Evolutionary conservation across 1,140 invertebrate genomes (phyloP).

Genomic region (Galendromus occidentalis): DNA sequence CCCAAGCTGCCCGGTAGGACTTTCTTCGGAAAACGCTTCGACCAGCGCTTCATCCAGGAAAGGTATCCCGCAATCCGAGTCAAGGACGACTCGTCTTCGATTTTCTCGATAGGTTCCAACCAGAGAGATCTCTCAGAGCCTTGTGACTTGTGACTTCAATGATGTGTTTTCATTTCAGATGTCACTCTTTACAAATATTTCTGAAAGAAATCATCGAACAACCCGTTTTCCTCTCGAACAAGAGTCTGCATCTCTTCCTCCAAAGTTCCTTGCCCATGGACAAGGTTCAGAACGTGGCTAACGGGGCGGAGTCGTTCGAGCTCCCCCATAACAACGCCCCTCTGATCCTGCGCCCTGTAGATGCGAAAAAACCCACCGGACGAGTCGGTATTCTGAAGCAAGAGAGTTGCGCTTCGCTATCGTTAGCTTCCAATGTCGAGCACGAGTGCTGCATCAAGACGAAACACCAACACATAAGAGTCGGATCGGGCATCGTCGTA

Average conservation of each 20-base stretch:
- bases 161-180: background rate
- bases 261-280: background rate
- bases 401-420: background rate
- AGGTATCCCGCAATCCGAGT: background rate
- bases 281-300: background rate
- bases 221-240: constrained; percentile 3
- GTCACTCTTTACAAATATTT: background rate
- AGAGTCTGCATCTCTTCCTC: background rate
- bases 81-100: background rate
- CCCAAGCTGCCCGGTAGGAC: background rate
- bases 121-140: too few species aligned
- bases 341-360: background rate
- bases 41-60: background rate
- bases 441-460: background rate
- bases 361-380: background rate
- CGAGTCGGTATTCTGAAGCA: background rate
- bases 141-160: background rate
- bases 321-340: background rate
- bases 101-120: too few species aligned
- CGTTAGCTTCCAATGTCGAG: background rate
- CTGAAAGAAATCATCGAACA: background rate
- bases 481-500: constrained; percentile 1
- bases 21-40: background rate
- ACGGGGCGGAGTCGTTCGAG: background rate
- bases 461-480: background rate